Evolutionary conservation across 2,113 vertebrate species (phyloP).

Genomic region (Zosterops lateralis): DNA sequence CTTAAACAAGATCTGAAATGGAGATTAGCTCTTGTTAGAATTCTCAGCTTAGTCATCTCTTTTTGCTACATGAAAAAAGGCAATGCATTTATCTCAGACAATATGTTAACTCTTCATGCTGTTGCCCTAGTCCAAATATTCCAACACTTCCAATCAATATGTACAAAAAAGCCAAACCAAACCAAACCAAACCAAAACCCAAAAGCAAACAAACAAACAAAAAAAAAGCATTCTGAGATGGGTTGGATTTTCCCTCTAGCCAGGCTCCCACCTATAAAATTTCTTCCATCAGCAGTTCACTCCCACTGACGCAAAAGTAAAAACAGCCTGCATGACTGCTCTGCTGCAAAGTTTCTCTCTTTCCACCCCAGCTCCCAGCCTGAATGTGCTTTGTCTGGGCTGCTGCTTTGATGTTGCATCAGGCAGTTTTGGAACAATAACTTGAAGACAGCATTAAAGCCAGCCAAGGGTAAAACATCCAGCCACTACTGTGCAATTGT

Average conservation of each 20-base stretch:
- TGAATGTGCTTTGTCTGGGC: slow-evolving; percentile 50
- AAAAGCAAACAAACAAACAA: no score
- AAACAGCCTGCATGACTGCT: neutral
- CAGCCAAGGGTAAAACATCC: neutral
- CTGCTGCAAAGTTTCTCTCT: slow-evolving; percentile 22
- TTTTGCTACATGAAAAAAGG: neutral
- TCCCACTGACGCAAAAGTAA: neutral
- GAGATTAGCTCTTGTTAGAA: neutral
- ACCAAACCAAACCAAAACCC: neutral
- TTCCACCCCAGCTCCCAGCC: slow-evolving; percentile 51
- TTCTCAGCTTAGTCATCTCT: slow-evolving; percentile 5
- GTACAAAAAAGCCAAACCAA: neutral
- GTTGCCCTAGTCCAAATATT: neutral
- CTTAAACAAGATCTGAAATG: slow-evolving; percentile 34
- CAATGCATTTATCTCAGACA: neutral
- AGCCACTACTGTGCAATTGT: neutral
- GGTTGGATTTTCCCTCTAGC: neutral
- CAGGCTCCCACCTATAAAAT: neutral
- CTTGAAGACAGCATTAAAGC: neutral
- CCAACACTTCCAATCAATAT: neutral
- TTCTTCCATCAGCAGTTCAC: neutral
- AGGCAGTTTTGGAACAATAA: slow-evolving; percentile 19
- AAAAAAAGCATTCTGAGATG: neutral
- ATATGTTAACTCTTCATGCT: neutral
- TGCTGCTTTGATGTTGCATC: slow-evolving; percentile 57